Percentiles rank a stretch among this genome's conserved stretches.
Conservation (phyloP, 2,797 vertebrate species). For the Zalophus californianus region DNA sequence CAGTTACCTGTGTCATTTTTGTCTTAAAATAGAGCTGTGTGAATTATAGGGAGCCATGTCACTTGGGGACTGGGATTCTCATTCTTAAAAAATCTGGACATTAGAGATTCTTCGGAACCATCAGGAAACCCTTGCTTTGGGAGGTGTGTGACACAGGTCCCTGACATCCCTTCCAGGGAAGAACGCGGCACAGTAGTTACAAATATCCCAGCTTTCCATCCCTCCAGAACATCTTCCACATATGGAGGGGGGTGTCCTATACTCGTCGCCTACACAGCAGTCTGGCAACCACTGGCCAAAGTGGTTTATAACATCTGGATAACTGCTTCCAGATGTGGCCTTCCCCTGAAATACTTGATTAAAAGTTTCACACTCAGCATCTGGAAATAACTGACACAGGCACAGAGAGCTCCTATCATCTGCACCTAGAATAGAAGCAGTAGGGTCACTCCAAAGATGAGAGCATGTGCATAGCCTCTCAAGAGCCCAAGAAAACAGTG, state of each 20-base stretch:
- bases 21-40: neutral
- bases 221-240: constrained; percentile 32
- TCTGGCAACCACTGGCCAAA: constrained; percentile 64
- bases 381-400: constrained; percentile 67
- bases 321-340: constrained; percentile 76
- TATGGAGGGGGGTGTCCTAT: neutral
- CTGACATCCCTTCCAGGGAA: neutral
- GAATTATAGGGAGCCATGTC: neutral
- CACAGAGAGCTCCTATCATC: constrained; percentile 65
- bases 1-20: neutral
- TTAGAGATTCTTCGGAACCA: neutral
- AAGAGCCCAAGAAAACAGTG: neutral
- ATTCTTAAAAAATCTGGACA: neutral
- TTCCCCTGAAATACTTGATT: constrained; percentile 77
- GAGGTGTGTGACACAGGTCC: neutral
- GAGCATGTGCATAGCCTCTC: neutral
- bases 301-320: constrained; percentile 79
- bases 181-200: constrained; percentile 38
- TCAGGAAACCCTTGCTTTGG: neutral
- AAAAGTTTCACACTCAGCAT: constrained; percentile 79
- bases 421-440: constrained; percentile 40
- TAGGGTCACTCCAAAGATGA: constrained; percentile 35
- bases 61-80: neutral
- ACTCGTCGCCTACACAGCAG: constrained; percentile 76
- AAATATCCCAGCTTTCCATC: neutral